These are phyloP conservation scores for Sorex fumeus DNA, from an alignment of 2,113 vertebrate species.

Conservation along the genomic window DNA sequence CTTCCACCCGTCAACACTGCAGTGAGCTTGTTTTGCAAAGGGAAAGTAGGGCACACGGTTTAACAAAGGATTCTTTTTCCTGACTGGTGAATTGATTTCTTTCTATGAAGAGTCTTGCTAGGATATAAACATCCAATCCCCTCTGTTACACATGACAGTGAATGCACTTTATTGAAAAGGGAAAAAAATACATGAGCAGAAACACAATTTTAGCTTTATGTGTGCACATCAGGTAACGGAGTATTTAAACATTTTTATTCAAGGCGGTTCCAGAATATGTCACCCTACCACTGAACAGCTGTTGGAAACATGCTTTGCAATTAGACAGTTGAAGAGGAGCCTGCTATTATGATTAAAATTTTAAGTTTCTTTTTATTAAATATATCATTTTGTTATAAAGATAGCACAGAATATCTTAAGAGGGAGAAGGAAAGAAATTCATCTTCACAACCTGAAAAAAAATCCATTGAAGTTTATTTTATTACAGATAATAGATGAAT, in stretches of 20 bases:
- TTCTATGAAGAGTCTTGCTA: conserved; percentile 61
- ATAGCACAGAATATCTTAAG: conserved; percentile 7
- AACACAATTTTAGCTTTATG: conserved; percentile 58
- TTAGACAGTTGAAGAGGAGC: conserved; percentile 59
- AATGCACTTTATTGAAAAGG: conserved; percentile 62
- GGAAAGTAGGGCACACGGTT: neutral
- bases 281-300: conserved; percentile 24
- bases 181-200: conserved; percentile 52
- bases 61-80: conserved; percentile 28
- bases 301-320: conserved; percentile 36
- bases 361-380: conserved; percentile 27
- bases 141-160: conserved; percentile 46
- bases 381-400: conserved; percentile 18
- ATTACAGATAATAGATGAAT: conserved; percentile 43
- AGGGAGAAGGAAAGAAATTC: conserved; percentile 10
- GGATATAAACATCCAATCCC: conserved; percentile 64
- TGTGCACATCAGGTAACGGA: conserved; percentile 58
- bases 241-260: conserved; percentile 58
- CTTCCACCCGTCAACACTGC: neutral
- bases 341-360: conserved; percentile 5
- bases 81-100: conserved; percentile 52
- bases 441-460: conserved; percentile 32
- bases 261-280: conserved; percentile 55
- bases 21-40: neutral
- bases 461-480: neutral